Evolutionary conservation across 1,140 invertebrate species (phyloP).

Genomic region (Plutomurus gul): DNA sequence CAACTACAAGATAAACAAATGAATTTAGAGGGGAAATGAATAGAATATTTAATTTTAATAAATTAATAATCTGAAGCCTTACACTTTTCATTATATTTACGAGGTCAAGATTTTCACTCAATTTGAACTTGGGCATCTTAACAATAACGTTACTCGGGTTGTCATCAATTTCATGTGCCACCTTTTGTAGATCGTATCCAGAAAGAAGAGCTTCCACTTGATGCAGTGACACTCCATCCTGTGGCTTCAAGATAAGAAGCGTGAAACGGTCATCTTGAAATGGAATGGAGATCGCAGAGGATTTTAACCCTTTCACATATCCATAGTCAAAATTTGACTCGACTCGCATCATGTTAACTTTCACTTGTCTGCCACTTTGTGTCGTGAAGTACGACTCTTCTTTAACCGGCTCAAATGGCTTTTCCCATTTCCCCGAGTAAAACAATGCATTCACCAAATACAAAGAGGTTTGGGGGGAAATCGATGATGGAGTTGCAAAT

Average conservation of each 20-base stretch:
- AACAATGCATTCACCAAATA: slow-evolving; percentile 40
- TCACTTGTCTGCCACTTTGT: background rate
- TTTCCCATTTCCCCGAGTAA: slow-evolving; percentile 36
- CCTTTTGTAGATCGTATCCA: background rate
- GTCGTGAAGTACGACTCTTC: background rate
- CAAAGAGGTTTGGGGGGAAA: background rate
- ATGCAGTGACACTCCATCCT: background rate
- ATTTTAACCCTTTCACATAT: slow-evolving; percentile 30
- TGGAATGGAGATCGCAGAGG: slow-evolving; percentile 40
- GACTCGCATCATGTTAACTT: slow-evolving; percentile 39
- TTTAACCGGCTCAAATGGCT: slow-evolving; percentile 23
- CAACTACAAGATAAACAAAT: slow-evolving; percentile 23
- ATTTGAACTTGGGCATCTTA: slow-evolving; percentile 43
- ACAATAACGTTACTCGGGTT: slow-evolving; percentile 33
- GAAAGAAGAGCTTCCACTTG: slow-evolving; percentile 30
- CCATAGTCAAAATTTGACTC: slow-evolving; percentile 35
- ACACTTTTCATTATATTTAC: slow-evolving; percentile 28
- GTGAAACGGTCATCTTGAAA: slow-evolving; percentile 41
- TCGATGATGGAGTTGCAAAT: background rate
- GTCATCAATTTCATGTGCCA: slow-evolving; percentile 30
- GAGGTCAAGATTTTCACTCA: slow-evolving; percentile 33
- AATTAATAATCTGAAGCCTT: background rate
- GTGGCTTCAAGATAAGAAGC: slow-evolving; percentile 42
- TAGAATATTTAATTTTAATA: background rate
- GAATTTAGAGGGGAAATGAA: too few relatives aligned